Evolutionary conservation across 2,797 vertebrate genomes (phyloP).

Genomic region (Sitta carolinensis): DNA sequence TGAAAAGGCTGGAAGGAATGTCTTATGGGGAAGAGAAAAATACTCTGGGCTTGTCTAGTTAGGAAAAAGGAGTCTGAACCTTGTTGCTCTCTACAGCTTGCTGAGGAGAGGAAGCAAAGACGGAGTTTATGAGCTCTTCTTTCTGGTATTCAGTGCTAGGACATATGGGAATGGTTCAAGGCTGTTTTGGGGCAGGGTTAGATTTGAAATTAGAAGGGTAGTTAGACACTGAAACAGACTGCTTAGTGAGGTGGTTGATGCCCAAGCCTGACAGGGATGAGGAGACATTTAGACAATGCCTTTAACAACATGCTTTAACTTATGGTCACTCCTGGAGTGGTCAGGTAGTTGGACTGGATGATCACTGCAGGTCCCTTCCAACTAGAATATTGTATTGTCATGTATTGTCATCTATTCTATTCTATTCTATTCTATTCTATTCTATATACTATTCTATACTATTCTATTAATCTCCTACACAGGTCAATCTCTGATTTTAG

Average conservation of each 20-base stretch:
- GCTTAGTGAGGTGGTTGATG: neutral
- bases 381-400: neutral
- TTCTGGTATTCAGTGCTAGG: neutral
- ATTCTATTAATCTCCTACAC: neutral
- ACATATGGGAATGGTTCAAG: neutral
- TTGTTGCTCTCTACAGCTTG: neutral
- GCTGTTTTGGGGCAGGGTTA: neutral
- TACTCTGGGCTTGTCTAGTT: neutral
- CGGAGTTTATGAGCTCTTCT: neutral
- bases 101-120: neutral
- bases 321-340: neutral
- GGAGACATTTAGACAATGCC: neutral
- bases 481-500: neutral
- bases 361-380: neutral
- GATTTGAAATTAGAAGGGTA: neutral
- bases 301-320: neutral
- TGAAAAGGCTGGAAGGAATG: neutral
- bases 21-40: neutral
- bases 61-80: neutral
- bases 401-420: neutral
- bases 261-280: neutral
- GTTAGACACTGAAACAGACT: neutral
- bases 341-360: neutral
- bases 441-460: neutral
- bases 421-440: neutral